Percentiles rank a stretch among this genome's conserved stretches.
These are phyloP conservation scores for Cheilosia soror DNA, from an alignment of 2,888 invertebrate genomes.

Conservation along the genomic window DNA sequence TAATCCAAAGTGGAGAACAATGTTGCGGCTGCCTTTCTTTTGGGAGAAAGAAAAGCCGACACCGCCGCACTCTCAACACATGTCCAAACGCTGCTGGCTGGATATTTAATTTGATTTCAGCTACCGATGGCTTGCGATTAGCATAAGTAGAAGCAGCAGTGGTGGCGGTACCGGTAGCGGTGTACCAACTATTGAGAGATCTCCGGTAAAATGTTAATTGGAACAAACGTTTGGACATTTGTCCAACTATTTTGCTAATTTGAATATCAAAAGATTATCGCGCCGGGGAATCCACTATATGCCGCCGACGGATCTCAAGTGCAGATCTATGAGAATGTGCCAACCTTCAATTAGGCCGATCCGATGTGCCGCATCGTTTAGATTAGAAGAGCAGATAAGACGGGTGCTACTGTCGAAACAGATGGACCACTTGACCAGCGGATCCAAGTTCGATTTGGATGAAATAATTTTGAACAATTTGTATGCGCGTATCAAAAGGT, in stretches of 20 bases:
- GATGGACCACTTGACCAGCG: constrained; percentile 41
- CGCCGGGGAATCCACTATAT: constrained; percentile 16
- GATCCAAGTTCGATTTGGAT: constrained; percentile 52
- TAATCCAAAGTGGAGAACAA: constrained; percentile 62
- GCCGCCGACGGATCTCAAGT: constrained; percentile 34
- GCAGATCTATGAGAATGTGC: constrained; percentile 48
- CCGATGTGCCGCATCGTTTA: constrained; percentile 61
- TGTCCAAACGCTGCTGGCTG: constrained; percentile 40
- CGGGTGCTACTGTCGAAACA: constrained; percentile 54
- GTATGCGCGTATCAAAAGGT: constrained; percentile 66
- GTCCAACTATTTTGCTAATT: constrained; percentile 72
- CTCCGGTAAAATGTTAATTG: constrained; percentile 53
- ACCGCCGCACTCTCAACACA: constrained; percentile 36
- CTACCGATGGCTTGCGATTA: constrained; percentile 60
- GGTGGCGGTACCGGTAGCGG: constrained; percentile 13
- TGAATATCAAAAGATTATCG: constrained; percentile 71
- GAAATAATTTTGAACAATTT: constrained; percentile 67
- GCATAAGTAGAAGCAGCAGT: constrained; percentile 50
- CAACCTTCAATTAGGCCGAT: constrained; percentile 59
- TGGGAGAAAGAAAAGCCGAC: constrained; percentile 34
- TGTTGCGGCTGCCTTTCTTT: constrained; percentile 56
- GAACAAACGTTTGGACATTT: constrained; percentile 70
- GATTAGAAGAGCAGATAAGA: constrained; percentile 55
- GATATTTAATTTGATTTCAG: constrained; percentile 50
- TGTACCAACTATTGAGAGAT: constrained; percentile 55